These are phyloP conservation scores for Melopsittacus undulatus DNA, from an alignment of 2,797 vertebrate genomes.

Conservation along the genomic window DNA sequence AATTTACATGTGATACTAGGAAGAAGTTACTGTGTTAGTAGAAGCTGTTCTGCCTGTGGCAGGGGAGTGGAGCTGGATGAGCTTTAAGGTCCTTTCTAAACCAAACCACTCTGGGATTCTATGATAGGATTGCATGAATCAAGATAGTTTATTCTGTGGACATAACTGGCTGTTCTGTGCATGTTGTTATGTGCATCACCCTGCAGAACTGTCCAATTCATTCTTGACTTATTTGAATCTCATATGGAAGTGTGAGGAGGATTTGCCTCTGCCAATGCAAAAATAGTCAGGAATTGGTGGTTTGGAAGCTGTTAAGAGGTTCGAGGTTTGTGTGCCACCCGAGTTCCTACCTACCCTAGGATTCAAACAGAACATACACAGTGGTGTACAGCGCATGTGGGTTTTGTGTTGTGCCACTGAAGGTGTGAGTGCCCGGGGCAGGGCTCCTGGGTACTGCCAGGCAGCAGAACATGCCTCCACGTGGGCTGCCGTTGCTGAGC, in stretches of 20 bases:
- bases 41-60: neutral
- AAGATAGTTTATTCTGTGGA: neutral
- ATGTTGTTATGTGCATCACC: rapidly evolving
- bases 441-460: neutral
- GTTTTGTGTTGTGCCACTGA: neutral
- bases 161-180: neutral
- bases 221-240: neutral
- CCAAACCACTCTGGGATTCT: neutral
- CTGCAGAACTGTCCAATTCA: neutral
- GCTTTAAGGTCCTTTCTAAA: neutral
- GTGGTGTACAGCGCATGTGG: neutral
- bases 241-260: neutral
- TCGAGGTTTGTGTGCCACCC: neutral
- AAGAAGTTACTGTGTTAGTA: neutral
- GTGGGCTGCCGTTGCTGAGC: neutral
- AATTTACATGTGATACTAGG: neutral
- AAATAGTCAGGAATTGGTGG: neutral
- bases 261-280: neutral
- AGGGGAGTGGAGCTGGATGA: neutral
- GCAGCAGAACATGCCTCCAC: neutral
- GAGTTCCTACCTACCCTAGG: rapidly evolving
- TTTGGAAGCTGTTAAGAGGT: neutral
- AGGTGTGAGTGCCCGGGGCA: rapidly evolving
- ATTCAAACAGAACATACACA: neutral
- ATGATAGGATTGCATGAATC: neutral